Percentiles rank a stretch among this genome's conserved stretches.
Evolutionary conservation across 1,140 invertebrate genomes (phyloP).

Genomic region (Acyrthosiphon pisum): DNA sequence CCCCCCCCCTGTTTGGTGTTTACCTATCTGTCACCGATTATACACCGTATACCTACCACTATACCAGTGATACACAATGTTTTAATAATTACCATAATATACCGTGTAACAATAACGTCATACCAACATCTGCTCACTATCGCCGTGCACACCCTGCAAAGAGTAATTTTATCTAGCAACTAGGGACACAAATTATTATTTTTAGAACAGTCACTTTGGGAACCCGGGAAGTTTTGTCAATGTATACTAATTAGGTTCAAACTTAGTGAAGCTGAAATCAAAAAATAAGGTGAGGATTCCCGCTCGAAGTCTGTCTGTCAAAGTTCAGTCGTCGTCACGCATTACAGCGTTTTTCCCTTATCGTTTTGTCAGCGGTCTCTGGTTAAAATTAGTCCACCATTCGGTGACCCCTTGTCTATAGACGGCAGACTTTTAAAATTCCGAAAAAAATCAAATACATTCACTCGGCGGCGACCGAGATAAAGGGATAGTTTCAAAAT

Average conservation of each 20-base stretch:
- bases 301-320: neutral
- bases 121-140: too few relatives aligned
- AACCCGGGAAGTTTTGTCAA: neutral
- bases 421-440: neutral
- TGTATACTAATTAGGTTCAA: neutral
- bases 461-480: neutral
- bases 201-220: neutral
- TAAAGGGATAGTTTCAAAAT: neutral
- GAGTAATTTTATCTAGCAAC: too few relatives aligned
- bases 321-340: neutral
- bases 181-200: neutral
- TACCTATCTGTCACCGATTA: too few relatives aligned
- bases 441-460: neutral
- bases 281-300: neutral
- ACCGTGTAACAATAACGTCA: too few relatives aligned
- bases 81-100: too few relatives aligned
- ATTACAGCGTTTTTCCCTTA: neutral
- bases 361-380: neutral
- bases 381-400: neutral
- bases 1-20: too few relatives aligned
- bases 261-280: neutral
- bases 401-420: neutral
- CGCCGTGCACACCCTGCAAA: too few relatives aligned
- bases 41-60: too few relatives aligned
- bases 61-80: too few relatives aligned